Evolutionary conservation across 2,888 invertebrate genomes (phyloP), one percentile per base, ranked within the genome.

Genomic region (Melanophora roralis): DNA sequence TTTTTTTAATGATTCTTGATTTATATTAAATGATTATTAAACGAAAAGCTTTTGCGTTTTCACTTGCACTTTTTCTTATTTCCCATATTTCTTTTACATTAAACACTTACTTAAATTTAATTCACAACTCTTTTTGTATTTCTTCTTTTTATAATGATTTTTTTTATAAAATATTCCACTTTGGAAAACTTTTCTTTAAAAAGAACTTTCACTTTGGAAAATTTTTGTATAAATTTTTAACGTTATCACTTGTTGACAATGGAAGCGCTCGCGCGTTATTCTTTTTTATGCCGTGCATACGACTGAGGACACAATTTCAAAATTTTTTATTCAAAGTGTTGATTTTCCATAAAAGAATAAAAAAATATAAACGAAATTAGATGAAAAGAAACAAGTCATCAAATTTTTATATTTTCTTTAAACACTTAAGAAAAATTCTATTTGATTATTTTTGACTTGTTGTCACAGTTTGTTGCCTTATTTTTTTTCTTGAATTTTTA

Each of bases 301-400:
- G 72, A 81, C 79, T 78, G 78, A 60, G 65, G 65, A 73, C 72
- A 38, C 21, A 53, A 64, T 76, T 80, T 59, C 6, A 38, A 53
- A 68, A 45, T 38, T 60, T 74, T 81, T 77, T 81, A 55, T 69
- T 23, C 68, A 68, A 81, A 81, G 65, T 77, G 59, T 68, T 68
- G 40, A 73, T 68, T 73, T 73, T 80, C 68, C 72, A 68, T 62
- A 79, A 55, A 36, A 27, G 6, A 27, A 5, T 5, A 27, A 27
- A 72, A 67, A 62, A 62, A 45, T 16, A 19, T 68, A 68, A 51
- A 57, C 51, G 68, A 77, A 36, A 38, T 59, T 62, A n/a, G 45
- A 49, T 49, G 27, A 36, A 64, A 36, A 43, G n/a, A 16, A 67
- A 64, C 68, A 69, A 69, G 51, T 72, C 59, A 62, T 38, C 45